Base-by-base conservation (phyloP, 2,888 invertebrate species). In the Formica aserva region DNA sequence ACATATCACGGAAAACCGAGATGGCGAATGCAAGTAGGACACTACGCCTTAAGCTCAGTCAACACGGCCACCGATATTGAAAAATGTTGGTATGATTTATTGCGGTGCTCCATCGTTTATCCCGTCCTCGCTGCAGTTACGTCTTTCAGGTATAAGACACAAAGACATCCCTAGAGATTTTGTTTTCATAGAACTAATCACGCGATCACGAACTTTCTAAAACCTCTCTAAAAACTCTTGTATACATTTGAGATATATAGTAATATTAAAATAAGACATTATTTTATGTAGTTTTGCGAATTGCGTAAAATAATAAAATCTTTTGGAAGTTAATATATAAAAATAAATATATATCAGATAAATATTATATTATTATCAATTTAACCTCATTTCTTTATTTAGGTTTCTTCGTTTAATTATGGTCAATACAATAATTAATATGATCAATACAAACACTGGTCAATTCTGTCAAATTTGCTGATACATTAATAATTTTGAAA, bases 81-180 rank as follows among this genome's bases (percentile, higher is more conserved):
- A 83, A 85, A 83, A 85, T 83, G 78, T 72, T 52, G 65, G 62
- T 80, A 83, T 86, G 85, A 85, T 86, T 86, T 86, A 86, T 86
- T 83, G 83, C 85, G 76, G 85, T 82, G 78, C 85, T 85, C 67
- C 75, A 85, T 86, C 85, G 85, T 85, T 85, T 85, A 82, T 86
- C 60, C 82, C 63, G 72, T 75, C 60, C 45, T 41, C 35, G 32
- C 48, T 75, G 52, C 26, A 77, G 80, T 84, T 72, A 62, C 76
- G 57, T 81, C 65, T 65, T 72, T 71, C 48, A 41, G 48, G 63
- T 65, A 63, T n/a, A 52, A 83, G 35, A 35, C 69, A 57, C 62
- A 55, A 41, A 41, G 62, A 55, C 18, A 65, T 26, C 84, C 65
- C 84, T 52, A 26, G 74, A 57, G 85, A 75, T 78, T 80, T 62